Evolutionary conservation across 2,113 vertebrate species (phyloP).

Genomic region (Callaeas wilsoni): DNA sequence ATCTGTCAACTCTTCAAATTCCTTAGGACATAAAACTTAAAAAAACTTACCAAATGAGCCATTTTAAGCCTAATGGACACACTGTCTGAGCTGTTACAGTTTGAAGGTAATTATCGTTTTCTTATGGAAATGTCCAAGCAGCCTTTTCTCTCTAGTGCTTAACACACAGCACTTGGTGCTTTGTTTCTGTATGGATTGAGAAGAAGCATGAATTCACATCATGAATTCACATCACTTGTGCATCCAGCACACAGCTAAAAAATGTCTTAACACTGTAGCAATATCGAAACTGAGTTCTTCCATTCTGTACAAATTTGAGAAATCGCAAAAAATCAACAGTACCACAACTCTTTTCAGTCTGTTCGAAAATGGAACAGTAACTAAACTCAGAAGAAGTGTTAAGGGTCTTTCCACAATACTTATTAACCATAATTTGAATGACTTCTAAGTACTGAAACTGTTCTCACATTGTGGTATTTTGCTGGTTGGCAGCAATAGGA

Average conservation of each 20-base stretch:
- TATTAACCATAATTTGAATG: background rate
- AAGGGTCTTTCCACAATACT: background rate
- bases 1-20: background rate
- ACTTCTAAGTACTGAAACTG: background rate
- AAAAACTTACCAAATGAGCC: background rate
- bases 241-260: background rate
- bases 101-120: background rate
- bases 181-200: background rate
- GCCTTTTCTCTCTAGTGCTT: background rate
- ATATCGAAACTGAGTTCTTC: background rate
- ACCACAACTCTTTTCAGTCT: background rate
- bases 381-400: background rate
- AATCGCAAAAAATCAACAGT: background rate
- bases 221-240: rapidly evolving
- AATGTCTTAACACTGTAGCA: background rate
- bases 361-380: background rate
- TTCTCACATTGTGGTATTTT: background rate
- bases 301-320: background rate
- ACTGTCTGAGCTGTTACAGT: background rate
- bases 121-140: background rate
- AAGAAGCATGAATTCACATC: background rate
- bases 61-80: background rate
- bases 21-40: background rate
- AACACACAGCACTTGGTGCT: background rate
- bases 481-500: background rate